Percentiles rank a stretch among this genome's conserved stretches.
These are phyloP conservation scores for Agrochola macilenta DNA, from an alignment of 2,888 invertebrate genomes.

Conservation along the genomic window DNA sequence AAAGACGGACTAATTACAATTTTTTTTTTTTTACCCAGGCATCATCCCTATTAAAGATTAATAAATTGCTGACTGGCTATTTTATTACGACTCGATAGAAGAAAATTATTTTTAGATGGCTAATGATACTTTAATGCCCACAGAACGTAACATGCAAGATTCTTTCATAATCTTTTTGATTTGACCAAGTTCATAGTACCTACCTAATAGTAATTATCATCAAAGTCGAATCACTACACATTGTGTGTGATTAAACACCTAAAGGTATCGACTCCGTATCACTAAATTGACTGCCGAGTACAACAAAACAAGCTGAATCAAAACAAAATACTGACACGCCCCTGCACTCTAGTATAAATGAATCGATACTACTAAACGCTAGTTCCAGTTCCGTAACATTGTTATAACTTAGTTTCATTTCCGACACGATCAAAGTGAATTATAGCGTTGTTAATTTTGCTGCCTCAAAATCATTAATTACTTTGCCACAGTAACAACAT, in stretches of 20 bases:
- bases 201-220: neutral
- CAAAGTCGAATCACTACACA: neutral
- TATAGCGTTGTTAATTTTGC: conserved; percentile 36
- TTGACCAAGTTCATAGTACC: neutral
- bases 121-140: conserved; percentile 4
- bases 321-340: conserved; percentile 36
- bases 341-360: conserved; percentile 15
- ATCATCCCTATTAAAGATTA: no score
- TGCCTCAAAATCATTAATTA: conserved; percentile 27
- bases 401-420: conserved; percentile 46
- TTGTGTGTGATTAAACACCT: neutral
- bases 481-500: conserved; percentile 11
- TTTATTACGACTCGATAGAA: neutral
- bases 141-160: no score
- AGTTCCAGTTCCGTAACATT: conserved; percentile 12
- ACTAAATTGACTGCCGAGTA: conserved; percentile 5
- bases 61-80: neutral
- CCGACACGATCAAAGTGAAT: conserved; percentile 38
- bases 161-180: neutral
- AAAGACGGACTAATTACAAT: no score
- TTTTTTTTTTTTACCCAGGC: no score
- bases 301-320: conserved; percentile 24
- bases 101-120: no score
- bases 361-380: conserved; percentile 20
- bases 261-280: conserved; percentile 27